Conservation (phyloP, 2,888 invertebrate species). For the Notocelia uddmanniana region DNA sequence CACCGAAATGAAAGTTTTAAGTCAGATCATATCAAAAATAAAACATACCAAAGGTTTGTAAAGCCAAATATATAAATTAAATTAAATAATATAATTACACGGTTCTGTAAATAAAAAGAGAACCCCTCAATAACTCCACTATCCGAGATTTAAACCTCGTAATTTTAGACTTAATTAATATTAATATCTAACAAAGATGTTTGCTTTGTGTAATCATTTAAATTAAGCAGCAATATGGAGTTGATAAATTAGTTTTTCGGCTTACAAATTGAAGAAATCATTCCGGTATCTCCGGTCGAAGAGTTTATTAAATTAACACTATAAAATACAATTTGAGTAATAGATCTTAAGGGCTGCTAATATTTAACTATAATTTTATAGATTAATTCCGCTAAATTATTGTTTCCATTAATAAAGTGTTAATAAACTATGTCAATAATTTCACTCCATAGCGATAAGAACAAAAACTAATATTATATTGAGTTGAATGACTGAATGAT, state of each 20-base stretch:
- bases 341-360: neutral
- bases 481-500: slow-evolving; percentile 21
- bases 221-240: neutral
- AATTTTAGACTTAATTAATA: neutral
- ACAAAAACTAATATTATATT: neutral
- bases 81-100: too few relatives aligned
- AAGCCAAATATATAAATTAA: neutral
- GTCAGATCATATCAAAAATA: too few relatives aligned
- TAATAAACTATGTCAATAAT: slow-evolving; percentile 6
- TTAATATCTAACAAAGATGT: neutral
- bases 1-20: too few relatives aligned
- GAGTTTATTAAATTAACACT: slow-evolving; percentile 12
- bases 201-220: neutral
- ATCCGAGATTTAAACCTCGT: neutral
- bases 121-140: too few relatives aligned
- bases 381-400: neutral
- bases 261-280: slow-evolving; percentile 59
- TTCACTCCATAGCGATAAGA: neutral
- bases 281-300: slow-evolving; percentile 41
- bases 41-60: too few relatives aligned
- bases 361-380: neutral
- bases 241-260: slow-evolving; percentile 32
- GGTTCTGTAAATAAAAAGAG: too few relatives aligned
- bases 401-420: slow-evolving; percentile 24
- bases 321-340: neutral